phyloP scores from a whole-genome alignment of 2,888 invertebrate species.

The Melinopterus prodromus region DNA sequence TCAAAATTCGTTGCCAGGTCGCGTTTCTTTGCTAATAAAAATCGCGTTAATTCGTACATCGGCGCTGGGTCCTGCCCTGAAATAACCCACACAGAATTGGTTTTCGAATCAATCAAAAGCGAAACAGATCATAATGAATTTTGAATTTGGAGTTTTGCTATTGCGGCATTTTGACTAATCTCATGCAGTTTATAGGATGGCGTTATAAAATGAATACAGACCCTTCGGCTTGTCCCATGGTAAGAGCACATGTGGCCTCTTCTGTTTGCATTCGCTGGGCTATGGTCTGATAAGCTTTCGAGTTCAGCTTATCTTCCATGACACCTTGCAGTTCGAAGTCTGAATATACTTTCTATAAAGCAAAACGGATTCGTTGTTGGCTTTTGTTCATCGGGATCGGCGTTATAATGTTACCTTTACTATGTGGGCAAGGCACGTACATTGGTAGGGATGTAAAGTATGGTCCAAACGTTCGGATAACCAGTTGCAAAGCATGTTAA shows the following conservation, averaged over 20 bases:
- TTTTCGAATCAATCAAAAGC: neutral
- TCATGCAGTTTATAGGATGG: neutral
- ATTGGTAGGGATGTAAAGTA: slow-evolving; percentile 95
- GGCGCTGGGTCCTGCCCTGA: neutral
- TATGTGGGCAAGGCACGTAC: slow-evolving; percentile 95
- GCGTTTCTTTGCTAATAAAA: neutral
- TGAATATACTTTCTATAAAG: slow-evolving; percentile 92
- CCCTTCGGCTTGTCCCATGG: slow-evolving; percentile 80
- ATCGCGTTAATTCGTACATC: neutral
- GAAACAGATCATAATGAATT: slow-evolving; percentile 1
- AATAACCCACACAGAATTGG: slow-evolving; percentile 4
- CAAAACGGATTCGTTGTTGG: slow-evolving; percentile 11
- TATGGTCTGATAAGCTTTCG: slow-evolving; percentile 93
- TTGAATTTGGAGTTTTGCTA: slow-evolving; percentile 6
- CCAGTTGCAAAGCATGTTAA: slow-evolving; percentile 94
- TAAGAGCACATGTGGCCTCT: slow-evolving; percentile 91
- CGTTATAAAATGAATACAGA: slow-evolving; percentile 59
- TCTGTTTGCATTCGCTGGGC: slow-evolving; percentile 95
- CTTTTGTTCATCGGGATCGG: slow-evolving; percentile 32
- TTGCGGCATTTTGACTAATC: neutral
- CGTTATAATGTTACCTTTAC: slow-evolving; percentile 74
- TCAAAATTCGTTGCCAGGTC: neutral
- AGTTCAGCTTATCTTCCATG: slow-evolving; percentile 95
- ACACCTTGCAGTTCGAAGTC: slow-evolving; percentile 99
- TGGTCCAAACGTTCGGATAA: slow-evolving; percentile 91